phyloP scores from a whole-genome alignment of 2,113 vertebrate genomes.

The Nansenia antarctica region DNA sequence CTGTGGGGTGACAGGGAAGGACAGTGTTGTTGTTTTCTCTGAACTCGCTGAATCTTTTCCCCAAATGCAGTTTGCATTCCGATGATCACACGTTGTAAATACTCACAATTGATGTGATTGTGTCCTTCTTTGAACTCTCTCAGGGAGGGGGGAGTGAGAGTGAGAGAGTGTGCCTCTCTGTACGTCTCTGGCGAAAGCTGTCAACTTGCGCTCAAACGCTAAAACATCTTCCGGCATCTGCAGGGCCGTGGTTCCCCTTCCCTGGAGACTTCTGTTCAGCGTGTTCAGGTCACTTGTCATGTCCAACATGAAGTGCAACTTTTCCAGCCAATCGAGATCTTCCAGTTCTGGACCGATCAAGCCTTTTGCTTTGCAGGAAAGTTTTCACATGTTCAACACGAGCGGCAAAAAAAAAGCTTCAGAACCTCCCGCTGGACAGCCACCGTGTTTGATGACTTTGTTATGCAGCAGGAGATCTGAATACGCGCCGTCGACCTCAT shows the following conservation, averaged over 20 bases:
- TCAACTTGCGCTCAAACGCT: no score
- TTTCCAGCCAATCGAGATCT: constrained; percentile 40
- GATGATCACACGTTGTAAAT: constrained; percentile 28
- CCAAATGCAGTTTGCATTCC: constrained; percentile 44
- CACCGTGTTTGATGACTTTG: constrained; percentile 46
- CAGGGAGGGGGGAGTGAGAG: constrained; percentile 46
- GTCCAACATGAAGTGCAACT: constrained; percentile 50
- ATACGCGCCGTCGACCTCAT: constrained; percentile 31
- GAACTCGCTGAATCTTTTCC: constrained; percentile 39
- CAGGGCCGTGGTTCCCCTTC: constrained; percentile 40
- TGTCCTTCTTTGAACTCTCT: constrained; percentile 37
- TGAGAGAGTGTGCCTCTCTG: constrained; percentile 36
- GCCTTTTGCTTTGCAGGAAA: constrained; percentile 45
- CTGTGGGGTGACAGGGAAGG: constrained; percentile 34
- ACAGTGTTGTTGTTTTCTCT: constrained; percentile 37
- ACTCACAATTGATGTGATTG: constrained; percentile 32
- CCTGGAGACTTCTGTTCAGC: constrained; percentile 40
- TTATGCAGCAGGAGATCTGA: constrained; percentile 52
- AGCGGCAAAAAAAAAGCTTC: constrained; percentile 29
- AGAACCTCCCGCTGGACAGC: constrained; percentile 55
- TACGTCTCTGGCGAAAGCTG: constrained; percentile 43
- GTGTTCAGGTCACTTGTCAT: constrained; percentile 46
- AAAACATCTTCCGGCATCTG: constrained; percentile 50
- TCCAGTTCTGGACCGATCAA: constrained; percentile 38
- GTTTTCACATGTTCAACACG: constrained; percentile 49